These are phyloP conservation scores for Arrhamphus sclerolepis DNA, from an alignment of 2,797 vertebrate genomes.

Conservation along the genomic window DNA sequence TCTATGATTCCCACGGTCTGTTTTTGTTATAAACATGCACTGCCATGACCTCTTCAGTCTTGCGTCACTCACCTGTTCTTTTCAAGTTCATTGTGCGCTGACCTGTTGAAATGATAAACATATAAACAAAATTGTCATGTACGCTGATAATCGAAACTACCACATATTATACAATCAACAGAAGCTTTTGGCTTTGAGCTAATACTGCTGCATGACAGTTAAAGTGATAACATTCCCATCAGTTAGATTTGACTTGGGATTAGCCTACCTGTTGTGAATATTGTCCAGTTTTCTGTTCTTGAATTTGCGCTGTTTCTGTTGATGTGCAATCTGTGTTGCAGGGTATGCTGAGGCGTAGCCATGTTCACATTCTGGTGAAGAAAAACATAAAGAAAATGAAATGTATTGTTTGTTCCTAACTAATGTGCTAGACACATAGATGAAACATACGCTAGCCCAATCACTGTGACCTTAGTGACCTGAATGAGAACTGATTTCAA, in stretches of 20 bases:
- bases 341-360: conserved; percentile 93
- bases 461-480: conserved; percentile 12
- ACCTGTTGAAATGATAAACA: conserved; percentile 78
- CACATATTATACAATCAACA: background rate
- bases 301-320: conserved; percentile 85
- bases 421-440: conserved; percentile 3
- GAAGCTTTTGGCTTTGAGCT: background rate
- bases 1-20: background rate
- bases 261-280: conserved; percentile 79
- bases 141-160: conserved; percentile 11
- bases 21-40: conserved; percentile 17
- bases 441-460: conserved; percentile 4
- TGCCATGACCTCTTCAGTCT: conserved; percentile 2
- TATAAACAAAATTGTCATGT: conserved; percentile 30
- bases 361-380: conserved; percentile 89
- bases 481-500: background rate
- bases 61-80: conserved; percentile 90
- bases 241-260: background rate
- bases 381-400: conserved; percentile 30
- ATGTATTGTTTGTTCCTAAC: conserved; percentile 11
- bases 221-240: no score
- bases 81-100: conserved; percentile 95
- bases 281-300: conserved; percentile 85
- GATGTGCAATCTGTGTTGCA: conserved; percentile 80
- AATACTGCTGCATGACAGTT: background rate